Base-by-base conservation (phyloP, 2,888 invertebrate species). In the Petrolisthes manimaculis region DNA sequence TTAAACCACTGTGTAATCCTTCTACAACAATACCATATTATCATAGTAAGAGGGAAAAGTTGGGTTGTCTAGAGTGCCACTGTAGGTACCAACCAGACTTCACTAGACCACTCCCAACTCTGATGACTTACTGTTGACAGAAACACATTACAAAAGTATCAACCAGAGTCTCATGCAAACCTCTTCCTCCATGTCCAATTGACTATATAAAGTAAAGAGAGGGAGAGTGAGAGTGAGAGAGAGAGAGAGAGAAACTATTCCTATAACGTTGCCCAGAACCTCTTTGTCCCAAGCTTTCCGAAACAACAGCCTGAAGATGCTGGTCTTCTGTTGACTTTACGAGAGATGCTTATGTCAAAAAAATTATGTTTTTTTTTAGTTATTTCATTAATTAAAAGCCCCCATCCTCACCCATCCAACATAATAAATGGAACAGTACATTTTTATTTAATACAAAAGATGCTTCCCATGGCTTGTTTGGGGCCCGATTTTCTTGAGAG, bases 91-190 rank as follows among this genome's bases (percentile, higher is more conserved):
- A n/a, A n/a, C n/a, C 37, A 2, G 37, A 2, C 37, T 37, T 37
- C 37, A 37, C 37, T 37, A 37, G 37, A 37, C 37, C 37, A 61
- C 1, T 18, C 9, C 61, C 61, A 18, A 3, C 12, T 61, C 12
- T 61, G 1, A 12, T 12, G 18, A 61, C 61, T 61, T 71, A 54
- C 53, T n/a, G 54, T 21, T 71, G 53, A 74, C 21, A 54, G 74
- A 54, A 71, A 83, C 83, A 83, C 83, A 71, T 53, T 54, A 83
- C 74, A 71, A 74, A 53, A 55, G 83, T 71, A 83, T 53, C 53
- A 71, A 83, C 77, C 37, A 78, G 83, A 83, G 84, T 67, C 84
- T 61, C 84, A 84, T 84, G 84, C 84, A 84, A 75, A 84, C 84
- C 84, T 84, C 84, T 61, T 75, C 84, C 56, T 78, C 56, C 84